Evolutionary conservation across 2,113 vertebrate genomes (phyloP), one percentile per base, ranked within the genome.

Genomic region (Lipotes vexillifer): DNA sequence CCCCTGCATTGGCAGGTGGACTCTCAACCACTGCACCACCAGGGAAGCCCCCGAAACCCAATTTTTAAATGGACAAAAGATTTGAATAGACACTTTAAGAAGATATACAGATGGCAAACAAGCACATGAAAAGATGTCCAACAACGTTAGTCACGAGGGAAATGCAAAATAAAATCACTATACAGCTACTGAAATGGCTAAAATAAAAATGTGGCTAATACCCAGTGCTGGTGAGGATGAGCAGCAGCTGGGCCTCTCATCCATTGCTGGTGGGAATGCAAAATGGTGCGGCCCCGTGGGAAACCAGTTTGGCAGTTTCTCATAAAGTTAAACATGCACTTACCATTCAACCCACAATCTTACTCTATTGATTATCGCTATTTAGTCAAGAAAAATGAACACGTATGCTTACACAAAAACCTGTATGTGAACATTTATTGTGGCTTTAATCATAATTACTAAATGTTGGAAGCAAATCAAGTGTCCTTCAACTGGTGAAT

Each of bases 41-140:
- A 52, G 49, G 49, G 49, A 52, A 5, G 49, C 49, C 49, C 49
- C 49, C 49, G 14, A 93, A 86, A 84, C 15, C 15, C 23, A 41
- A n/a, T 72, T 69, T 81, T 59, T 38, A 71, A 80, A 72, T 49
- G 21, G 65, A 83, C n/a, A 83, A 92, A 92, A 72, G 25, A 90
- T 59, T 46, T 82, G 29, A 74, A 88, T 29, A 71, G 36, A 85
- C 49, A 31, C 46, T 80, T 84, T 49, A 92, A 85, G 55, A 41
- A 88, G 90, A 93, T 61, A n/a, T 2, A 49, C 63, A 93, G 49
- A 80, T 55, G 81, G 46, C 31, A 57, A 61, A 41, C 12, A 66
- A 55, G 68, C 59, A 44, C 21, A 17, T 44, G 90, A 49, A 84
- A 77, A 92, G n/a, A 57, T 29, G 3, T 9, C 65, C 52, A 52